Percentiles rank a stretch among this genome's conserved stretches.
Conservation (phyloP, 2,888 invertebrate genomes). For the Synanthedon formicaeformis region DNA sequence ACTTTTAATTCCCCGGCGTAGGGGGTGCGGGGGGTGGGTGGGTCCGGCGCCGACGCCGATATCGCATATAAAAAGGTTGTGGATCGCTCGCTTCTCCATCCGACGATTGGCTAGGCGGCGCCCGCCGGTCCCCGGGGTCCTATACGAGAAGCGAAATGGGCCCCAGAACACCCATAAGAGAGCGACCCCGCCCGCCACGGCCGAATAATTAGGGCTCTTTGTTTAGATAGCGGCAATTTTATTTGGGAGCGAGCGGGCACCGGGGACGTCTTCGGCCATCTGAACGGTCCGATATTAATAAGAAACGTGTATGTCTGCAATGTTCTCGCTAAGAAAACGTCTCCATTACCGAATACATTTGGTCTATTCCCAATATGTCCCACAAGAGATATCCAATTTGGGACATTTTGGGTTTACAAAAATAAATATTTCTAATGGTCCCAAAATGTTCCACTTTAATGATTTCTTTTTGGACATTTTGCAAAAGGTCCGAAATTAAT, state of each 20-base stretch:
- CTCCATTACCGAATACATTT: not conserved
- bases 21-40: slow-evolving; percentile 24
- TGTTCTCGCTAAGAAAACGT: not conserved
- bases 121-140: slow-evolving; percentile 71
- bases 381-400: too few relatives aligned
- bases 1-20: slow-evolving; percentile 60
- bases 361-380: too few relatives aligned
- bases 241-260: slow-evolving; percentile 70
- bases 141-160: slow-evolving; percentile 76
- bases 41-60: slow-evolving; percentile 59
- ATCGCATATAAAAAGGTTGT: slow-evolving; percentile 69
- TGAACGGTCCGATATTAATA: slow-evolving; percentile 66
- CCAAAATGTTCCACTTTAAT: too few relatives aligned
- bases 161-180: slow-evolving; percentile 78
- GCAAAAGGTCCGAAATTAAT: too few relatives aligned
- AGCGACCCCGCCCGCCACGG: slow-evolving; percentile 75
- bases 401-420: too few relatives aligned
- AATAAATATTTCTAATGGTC: too few relatives aligned
- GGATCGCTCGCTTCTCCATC: slow-evolving; percentile 67
- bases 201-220: slow-evolving; percentile 76
- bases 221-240: slow-evolving; percentile 73
- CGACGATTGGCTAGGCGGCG: slow-evolving; percentile 75
- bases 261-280: slow-evolving; percentile 67
- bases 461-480: too few relatives aligned
- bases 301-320: slow-evolving; percentile 58